phyloP scores from a whole-genome alignment of 2,113 vertebrate genomes.

The Colossoma macropomum region DNA sequence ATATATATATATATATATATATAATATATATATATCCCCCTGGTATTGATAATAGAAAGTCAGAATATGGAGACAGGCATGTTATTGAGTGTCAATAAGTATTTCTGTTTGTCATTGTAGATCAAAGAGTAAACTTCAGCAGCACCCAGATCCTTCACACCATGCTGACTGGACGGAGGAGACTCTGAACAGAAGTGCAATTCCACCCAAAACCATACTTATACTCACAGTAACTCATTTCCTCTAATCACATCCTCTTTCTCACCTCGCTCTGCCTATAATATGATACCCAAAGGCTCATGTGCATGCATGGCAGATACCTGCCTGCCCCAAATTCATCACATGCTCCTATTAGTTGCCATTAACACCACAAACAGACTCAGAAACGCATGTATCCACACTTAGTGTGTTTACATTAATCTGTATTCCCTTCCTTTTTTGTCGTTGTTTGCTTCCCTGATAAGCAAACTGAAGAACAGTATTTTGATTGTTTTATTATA shows the following conservation, averaged over 20 bases:
- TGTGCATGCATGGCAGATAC: neutral
- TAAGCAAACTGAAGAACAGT: slow-evolving; percentile 25
- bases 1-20: too few relatives aligned
- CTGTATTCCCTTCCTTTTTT: neutral
- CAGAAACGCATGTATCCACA: neutral
- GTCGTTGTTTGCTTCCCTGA: neutral
- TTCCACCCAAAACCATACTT: slow-evolving; percentile 42
- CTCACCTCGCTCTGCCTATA: neutral
- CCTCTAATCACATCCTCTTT: neutral
- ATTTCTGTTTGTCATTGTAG: slow-evolving; percentile 52
- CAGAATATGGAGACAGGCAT: too few relatives aligned
- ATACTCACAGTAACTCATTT: neutral
- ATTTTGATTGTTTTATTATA: slow-evolving; percentile 38
- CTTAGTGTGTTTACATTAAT: neutral
- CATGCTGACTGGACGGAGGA: slow-evolving; percentile 14
- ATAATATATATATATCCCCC: too few relatives aligned
- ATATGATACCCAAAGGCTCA: neutral
- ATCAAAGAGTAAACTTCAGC: slow-evolving; percentile 73
- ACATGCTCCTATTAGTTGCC: neutral
- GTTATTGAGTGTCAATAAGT: neutral
- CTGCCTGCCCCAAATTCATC: neutral
- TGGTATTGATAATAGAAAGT: too few relatives aligned
- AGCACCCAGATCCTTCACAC: slow-evolving; percentile 26
- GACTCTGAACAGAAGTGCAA: slow-evolving; percentile 61
- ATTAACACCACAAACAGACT: neutral